phyloP scores from a whole-genome alignment of 2,113 vertebrate genomes.

The Oncorhynchus mykiss region DNA sequence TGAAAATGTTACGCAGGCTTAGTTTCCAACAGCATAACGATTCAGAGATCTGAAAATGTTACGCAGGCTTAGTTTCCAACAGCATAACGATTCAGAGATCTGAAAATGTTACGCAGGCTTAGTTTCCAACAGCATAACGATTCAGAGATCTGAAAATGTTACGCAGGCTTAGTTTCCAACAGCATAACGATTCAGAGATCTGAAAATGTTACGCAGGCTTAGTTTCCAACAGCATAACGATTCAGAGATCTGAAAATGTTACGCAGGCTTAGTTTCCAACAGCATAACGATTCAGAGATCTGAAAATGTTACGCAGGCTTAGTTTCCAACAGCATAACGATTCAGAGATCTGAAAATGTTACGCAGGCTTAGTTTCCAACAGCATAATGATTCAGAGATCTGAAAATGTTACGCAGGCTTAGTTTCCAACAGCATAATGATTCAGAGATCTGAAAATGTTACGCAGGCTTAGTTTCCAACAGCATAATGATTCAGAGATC shows the following conservation, averaged over 20 bases:
- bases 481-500: conserved; percentile 41
- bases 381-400: conserved; percentile 41
- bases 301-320: conserved; percentile 16
- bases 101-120: conserved; percentile 16
- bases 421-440: conserved; percentile 45
- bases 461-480: conserved; percentile 38
- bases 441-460: conserved; percentile 39
- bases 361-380: conserved; percentile 38
- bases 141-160: conserved; percentile 39
- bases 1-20: conserved; percentile 16
- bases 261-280: conserved; percentile 38
- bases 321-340: conserved; percentile 45
- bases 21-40: conserved; percentile 45
- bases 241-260: conserved; percentile 39
- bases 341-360: conserved; percentile 39
- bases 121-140: conserved; percentile 45
- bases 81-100: conserved; percentile 41
- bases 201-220: conserved; percentile 16
- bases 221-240: conserved; percentile 45
- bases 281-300: conserved; percentile 41
- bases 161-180: conserved; percentile 38
- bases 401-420: conserved; percentile 16
- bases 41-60: conserved; percentile 39
- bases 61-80: conserved; percentile 38
- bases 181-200: conserved; percentile 41